These are phyloP conservation scores for Stenopsyche tienmushanensis DNA, from an alignment of 1,140 invertebrate species.

Conservation along the genomic window DNA sequence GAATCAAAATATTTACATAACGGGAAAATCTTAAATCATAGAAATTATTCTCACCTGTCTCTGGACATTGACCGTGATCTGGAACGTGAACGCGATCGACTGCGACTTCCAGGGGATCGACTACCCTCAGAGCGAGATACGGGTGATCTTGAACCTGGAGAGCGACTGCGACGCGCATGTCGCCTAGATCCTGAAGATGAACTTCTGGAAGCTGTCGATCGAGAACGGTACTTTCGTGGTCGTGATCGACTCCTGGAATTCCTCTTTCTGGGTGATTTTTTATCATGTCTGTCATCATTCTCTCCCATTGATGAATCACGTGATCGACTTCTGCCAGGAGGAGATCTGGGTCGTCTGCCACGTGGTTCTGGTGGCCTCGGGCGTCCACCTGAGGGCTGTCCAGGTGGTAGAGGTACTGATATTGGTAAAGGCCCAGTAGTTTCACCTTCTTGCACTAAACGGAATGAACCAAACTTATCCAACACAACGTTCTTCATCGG, in stretches of 20 bases:
- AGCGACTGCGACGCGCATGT: conserved; percentile 51
- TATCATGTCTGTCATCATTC: conserved; percentile 50
- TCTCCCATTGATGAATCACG: conserved; percentile 58
- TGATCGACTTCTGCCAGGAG: conserved; percentile 47
- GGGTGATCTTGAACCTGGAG: conserved; percentile 48
- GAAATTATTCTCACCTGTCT: conserved; percentile 51
- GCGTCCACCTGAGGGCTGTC: conserved; percentile 47
- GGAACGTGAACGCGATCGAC: conserved; percentile 62
- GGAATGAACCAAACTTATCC: conserved; percentile 68
- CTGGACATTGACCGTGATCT: conserved; percentile 65
- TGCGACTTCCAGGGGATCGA: conserved; percentile 53
- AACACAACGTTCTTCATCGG: conserved; percentile 57
- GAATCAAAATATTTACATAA: conserved; percentile 4
- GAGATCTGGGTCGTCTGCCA: conserved; percentile 48
- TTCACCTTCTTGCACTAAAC: conserved; percentile 57
- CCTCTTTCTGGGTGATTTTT: conserved; percentile 49
- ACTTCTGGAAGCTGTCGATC: conserved; percentile 54
- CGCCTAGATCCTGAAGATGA: conserved; percentile 56
- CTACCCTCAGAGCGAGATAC: conserved; percentile 56
- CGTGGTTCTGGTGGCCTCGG: conserved; percentile 55
- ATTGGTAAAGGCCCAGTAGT: conserved; percentile 38
- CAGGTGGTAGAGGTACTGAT: conserved; percentile 43
- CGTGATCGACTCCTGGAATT: conserved; percentile 57
- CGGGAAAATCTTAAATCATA: background rate
- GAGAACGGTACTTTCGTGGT: conserved; percentile 54